Evolutionary conservation across 2,113 vertebrate species (phyloP).

Genomic region (Dicaeum eximium): DNA sequence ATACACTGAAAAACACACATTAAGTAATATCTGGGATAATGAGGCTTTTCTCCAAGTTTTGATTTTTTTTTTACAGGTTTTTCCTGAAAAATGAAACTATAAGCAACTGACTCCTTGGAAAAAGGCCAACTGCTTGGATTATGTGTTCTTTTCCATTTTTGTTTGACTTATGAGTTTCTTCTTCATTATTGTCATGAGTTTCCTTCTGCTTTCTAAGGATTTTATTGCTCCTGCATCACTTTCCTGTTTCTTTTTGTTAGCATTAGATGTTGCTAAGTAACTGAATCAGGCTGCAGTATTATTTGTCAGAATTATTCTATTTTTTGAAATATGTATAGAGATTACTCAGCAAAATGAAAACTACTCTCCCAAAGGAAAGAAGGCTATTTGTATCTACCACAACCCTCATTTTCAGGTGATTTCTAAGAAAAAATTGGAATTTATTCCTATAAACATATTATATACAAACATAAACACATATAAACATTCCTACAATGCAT

Average conservation of each 20-base stretch:
- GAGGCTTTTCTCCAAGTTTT: background rate
- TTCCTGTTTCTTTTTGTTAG: background rate
- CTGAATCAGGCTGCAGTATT: background rate
- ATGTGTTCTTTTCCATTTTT: background rate
- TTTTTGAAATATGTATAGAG: background rate
- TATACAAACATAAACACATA: background rate
- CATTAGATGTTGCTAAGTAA: constrained; percentile 23
- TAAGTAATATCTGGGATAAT: background rate
- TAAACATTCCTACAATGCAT: background rate
- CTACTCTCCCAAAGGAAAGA: background rate
- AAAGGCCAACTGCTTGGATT: background rate
- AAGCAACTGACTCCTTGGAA: background rate
- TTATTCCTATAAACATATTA: background rate
- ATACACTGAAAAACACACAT: background rate
- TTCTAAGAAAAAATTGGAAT: background rate
- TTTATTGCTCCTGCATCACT: background rate
- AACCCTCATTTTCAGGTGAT: background rate
- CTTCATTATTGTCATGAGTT: background rate
- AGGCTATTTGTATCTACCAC: background rate
- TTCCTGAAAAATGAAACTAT: background rate
- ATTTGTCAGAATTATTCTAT: background rate
- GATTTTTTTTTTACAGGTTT: background rate
- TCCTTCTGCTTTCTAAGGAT: background rate
- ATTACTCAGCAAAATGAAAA: background rate
- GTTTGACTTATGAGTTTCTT: background rate